These are phyloP conservation scores for Heliconius erato DNA, from an alignment of 2,888 invertebrate genomes.

Conservation along the genomic window DNA sequence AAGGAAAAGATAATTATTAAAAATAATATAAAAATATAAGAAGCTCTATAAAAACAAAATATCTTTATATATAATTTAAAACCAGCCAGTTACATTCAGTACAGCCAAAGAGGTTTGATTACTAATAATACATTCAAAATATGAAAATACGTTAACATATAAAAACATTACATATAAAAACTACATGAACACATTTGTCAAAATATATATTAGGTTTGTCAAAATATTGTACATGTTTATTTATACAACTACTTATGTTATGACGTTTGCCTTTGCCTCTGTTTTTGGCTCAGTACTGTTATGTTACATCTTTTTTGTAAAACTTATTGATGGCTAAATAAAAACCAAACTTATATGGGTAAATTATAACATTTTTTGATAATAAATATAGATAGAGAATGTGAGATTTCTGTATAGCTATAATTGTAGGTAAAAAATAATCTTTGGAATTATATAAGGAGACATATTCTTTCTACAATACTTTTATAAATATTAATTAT, in stretches of 20 bases:
- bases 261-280: background rate
- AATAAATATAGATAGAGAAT: too few species aligned
- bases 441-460: background rate
- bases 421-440: background rate
- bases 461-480: background rate
- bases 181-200: background rate
- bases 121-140: too few species aligned
- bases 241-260: background rate
- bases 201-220: too few species aligned
- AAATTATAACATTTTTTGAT: background rate
- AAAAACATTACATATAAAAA: too few species aligned
- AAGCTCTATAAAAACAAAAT: too few species aligned
- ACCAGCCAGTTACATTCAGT: too few species aligned
- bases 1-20: too few species aligned
- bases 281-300: background rate
- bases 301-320: constrained; percentile 4
- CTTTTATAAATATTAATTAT: background rate
- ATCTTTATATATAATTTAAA: too few species aligned
- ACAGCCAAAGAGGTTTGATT: too few species aligned
- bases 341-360: background rate
- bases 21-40: too few species aligned
- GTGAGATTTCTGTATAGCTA: background rate
- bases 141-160: too few species aligned
- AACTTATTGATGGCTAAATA: background rate
- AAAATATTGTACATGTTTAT: background rate